A percentile compares a stretch with the other conserved stretches of the same genome.
Evolutionary conservation across 2,797 vertebrate species (phyloP).

Genomic region (Arnoldichthys spilopterus): DNA sequence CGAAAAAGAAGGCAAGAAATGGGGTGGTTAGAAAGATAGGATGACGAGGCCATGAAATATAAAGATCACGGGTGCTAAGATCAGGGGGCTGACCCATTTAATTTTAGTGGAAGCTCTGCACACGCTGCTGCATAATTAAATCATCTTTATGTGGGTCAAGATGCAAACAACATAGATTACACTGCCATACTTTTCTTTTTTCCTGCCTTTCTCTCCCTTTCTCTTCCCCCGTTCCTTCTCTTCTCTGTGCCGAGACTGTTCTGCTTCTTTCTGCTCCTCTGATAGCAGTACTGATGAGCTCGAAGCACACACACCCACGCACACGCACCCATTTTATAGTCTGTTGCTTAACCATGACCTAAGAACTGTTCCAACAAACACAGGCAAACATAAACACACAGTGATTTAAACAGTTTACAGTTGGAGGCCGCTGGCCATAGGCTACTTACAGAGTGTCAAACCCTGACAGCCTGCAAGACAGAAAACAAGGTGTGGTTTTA

Average conservation of each 20-base stretch:
- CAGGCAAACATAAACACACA: background rate
- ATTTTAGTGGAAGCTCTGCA: conserved; percentile 1
- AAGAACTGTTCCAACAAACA: conserved; percentile 8
- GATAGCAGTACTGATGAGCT: conserved; percentile 5
- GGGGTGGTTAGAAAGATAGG: background rate
- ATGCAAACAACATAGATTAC: background rate
- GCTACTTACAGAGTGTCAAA: conserved; percentile 1
- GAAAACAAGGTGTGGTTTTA: conserved; percentile 9
- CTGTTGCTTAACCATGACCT: conserved; percentile 17
- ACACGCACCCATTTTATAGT: background rate
- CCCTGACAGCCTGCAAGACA: background rate
- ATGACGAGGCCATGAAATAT: background rate
- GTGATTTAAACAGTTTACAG: conserved; percentile 23
- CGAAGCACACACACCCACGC: background rate
- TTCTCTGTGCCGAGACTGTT: background rate
- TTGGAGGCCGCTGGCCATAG: background rate
- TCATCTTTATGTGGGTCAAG: conserved; percentile 12
- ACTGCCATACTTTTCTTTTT: background rate
- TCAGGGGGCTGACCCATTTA: conserved; percentile 13
- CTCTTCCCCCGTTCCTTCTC: background rate
- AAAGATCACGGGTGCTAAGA: background rate
- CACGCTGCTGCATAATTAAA: conserved; percentile 4
- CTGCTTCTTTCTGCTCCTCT: background rate
- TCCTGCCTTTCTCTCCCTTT: background rate
- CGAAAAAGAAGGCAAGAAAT: background rate